Evolutionary conservation across 1,140 invertebrate genomes (phyloP), one percentile per base, ranked within the genome.

Genomic region (Musca domestica): DNA sequence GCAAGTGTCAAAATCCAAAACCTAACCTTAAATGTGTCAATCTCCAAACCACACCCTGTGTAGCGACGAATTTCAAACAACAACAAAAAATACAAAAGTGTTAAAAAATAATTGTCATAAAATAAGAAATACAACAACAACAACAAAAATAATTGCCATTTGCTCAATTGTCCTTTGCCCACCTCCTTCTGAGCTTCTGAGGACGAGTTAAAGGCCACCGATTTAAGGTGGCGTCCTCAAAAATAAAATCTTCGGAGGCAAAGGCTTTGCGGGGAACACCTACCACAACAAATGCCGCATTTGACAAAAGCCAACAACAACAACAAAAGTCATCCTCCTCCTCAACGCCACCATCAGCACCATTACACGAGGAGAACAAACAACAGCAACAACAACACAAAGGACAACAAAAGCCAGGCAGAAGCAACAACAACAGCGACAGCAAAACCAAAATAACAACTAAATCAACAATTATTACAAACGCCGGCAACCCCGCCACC

Each of bases 211-310:
- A 65, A 30, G 34, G 64, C 64, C 64, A 51, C 64, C 64, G 34
- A 65, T 48, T 65, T 61, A 51, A 48, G 41, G 64, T 65, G 64
- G 64, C 64, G 64, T 48, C 64, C 41, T 49, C 64, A 23, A 51
- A 49, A 49, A 51, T 51, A 65, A 51, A 65, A 25, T 48, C 64
- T 7, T 30, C 47, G 64, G 56, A 61, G 56, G 56, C 56, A 61
- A 61, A 61, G 27, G 52, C 52, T 56, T 56, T 56, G 52, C 52
- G 25, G 23, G 23, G 46, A 23, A 27, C 41, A 15, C 15, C 47
- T 41, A 51, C 17, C 63, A 23, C 25, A 34, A 22, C 41, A 64
- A 65, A 54, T 49, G 41, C 52, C 51, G 34, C 22, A 65, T 17
- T 41, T 22, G 17, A 46, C 14, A 30, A 51, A 17, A 47, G 19